Base-by-base conservation (phyloP, 2,797 vertebrate genomes). In the Anabas testudineus region DNA sequence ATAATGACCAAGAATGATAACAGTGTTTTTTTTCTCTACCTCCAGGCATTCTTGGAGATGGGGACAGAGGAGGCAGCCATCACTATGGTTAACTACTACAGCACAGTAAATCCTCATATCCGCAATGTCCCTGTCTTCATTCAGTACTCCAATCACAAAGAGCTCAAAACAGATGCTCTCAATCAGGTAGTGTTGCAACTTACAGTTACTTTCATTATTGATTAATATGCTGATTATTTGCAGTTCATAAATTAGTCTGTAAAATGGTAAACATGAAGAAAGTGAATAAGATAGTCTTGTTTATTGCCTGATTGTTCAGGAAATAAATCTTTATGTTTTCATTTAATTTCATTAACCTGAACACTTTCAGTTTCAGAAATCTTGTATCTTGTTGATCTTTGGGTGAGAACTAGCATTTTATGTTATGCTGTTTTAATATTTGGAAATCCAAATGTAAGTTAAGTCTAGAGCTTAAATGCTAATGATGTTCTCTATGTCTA, bases 121-220 rank as follows among this genome's bases (percentile, higher is more conserved):
- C 98, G 98, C 71, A 98, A 97, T 71, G 94, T 96, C 32, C 97
- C 97, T 0, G 96, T 99, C 78, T 99, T 96, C 66, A 97, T 99
- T 84, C 98, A 99, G 79, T 99, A 97, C 90, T 99, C 98, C 42
- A 99, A 98, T 91, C 97, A 99, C 88, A 99, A 99, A 92, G 97
- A 99, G 59, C 94, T 99, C 16, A 99, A 99, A 90, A 99, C 98
- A 5, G 97, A 99, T 78, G 92, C 96, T 16, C 91, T 95, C 71
- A 98, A 98, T 89, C 97, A 99, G 95, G 98, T 98, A 22, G 2
- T 45, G 5, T 15, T 36, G 2, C 7, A 47, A 21, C 8, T 47
- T 10, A 14, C 3, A 4, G 32, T 26, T 54, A 1, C 2, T 14
- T 15, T 21, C 1, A 5, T 7, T 39, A 15, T 61, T 26, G 16